Base-by-base conservation (phyloP, 2,888 invertebrate species). In the Pasiphila rectangulata region DNA sequence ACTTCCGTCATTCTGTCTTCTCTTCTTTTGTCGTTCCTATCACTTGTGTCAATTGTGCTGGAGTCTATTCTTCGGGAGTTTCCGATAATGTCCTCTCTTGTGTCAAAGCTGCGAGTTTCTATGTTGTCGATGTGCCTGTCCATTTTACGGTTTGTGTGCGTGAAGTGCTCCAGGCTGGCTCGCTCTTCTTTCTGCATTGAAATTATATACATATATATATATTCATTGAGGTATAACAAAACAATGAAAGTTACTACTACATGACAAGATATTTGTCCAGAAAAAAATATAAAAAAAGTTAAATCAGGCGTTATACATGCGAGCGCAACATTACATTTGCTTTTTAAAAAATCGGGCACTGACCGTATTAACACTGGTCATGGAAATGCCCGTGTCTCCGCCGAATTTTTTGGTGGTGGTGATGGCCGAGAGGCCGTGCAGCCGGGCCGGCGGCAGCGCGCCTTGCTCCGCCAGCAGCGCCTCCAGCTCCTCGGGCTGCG, bases 401-500 rank as follows among this genome's bases (percentile, higher is more conserved):
- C 89, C 89, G 48, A 88, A 89, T 53, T 76, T 79, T 67, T 75
- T 84, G 7, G 89, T 89, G 34, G 87, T 88, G 34, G 89, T 86
- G 57, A 87, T 86, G 45, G 89, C 78, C 0, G 89, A 83, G 6
- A 89, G 76, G 2, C 88, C 89, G 60, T 87, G 87, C 34, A 87
- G 63, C 34, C 82, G 67, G 12, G 86, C 81, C 2, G 83, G 79
- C 1, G 72, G 70, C 36, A 80, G 49, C 9, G 25, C 78, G 1
- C 84, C 82, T 55, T 85, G 83, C 2, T 62, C 56, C 35, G 73
- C 73, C 54, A 89, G 73, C 39, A 88, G 75, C 19, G 67, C 68
- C 66, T 84, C 79, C 64, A 91, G 69, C 64, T 91, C 90, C 59
- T 81, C 90, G 0, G 93, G 92, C 72, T 92, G 90, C 54, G 90